Base-by-base conservation (phyloP, 2,113 vertebrate species). In the Neogale vison region DNA sequence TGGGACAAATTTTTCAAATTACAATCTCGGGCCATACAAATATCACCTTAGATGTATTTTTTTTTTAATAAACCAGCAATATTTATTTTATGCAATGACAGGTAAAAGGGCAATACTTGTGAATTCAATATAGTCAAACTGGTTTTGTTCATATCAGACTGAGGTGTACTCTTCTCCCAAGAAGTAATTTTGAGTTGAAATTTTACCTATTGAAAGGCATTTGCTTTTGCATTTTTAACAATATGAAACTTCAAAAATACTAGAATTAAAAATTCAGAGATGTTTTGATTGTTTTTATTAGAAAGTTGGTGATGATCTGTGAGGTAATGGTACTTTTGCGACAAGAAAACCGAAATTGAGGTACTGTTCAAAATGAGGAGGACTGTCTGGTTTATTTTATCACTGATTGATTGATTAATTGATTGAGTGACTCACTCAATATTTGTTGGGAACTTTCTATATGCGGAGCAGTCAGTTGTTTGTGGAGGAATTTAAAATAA, bases 161-260 rank as follows among this genome's bases (percentile, higher is more conserved):
- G 26, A 76, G 6, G 42, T 31, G 0, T 7, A 42, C 8, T 12
- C 0, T 82, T 94, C 77, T 31, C 34, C 42, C 45, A 50, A 47
- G 11, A 95, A 79, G 47, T 39, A 74, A 84, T 50, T 57, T 83
- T 50, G 0, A 88, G 21, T 29, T 45, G 31, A 83, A 90, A 59
- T 0, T 57, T 79, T 7, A 72, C 23, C 34, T 13, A 79, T 8
- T 42, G 36, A 93, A 83, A 79, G 24, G 0, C 4, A 39, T 52
- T 95, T 86, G 18, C 8, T 90, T 71, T 83, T 80, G 34, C 88
- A 4, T 65, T 76, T 95, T 96, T 61, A 90, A 90, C 2, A 31
- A 94, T 36, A 26, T 50, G 23, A 67, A 81, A 42, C 20, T 83
- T 93, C 31, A 87, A 61, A 55, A 45, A 31, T 61, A 50, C 71